A percentile compares a stretch with the other conserved stretches of the same genome.
These are phyloP conservation scores for Seriola rivoliana DNA, from an alignment of 2,113 vertebrate species.

Conservation along the genomic window DNA sequence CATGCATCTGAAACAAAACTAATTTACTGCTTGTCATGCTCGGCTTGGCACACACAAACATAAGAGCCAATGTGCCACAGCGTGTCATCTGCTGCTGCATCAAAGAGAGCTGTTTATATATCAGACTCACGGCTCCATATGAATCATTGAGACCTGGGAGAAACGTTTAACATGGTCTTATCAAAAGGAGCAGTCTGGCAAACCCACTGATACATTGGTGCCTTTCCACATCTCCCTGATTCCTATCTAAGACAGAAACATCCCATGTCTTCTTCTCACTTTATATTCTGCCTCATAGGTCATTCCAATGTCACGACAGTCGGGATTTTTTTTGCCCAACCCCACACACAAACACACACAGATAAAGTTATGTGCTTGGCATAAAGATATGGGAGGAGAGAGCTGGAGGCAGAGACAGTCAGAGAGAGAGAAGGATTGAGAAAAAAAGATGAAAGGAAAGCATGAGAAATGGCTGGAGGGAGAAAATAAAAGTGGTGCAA, in stretches of 20 bases:
- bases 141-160: conserved; percentile 67
- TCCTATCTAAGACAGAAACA: conserved; percentile 52
- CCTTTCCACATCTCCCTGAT: conserved; percentile 52
- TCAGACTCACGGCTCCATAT: conserved; percentile 60
- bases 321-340: conserved; percentile 11
- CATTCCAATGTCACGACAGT: conserved; percentile 71
- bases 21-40: conserved; percentile 82
- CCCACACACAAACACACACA: conserved; percentile 40
- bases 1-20: conserved; percentile 84
- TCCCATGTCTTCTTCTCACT: conserved; percentile 38
- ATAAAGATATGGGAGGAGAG: conserved; percentile 62
- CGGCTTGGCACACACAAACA: conserved; percentile 76
- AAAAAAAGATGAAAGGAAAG: conserved; percentile 66
- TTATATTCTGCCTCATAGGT: conserved; percentile 59
- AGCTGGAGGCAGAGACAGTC: conserved; percentile 64
- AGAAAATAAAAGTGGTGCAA: conserved; percentile 51
- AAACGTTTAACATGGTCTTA: conserved; percentile 66
- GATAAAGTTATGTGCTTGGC: conserved; percentile 69
- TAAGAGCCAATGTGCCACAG: conserved; percentile 67
- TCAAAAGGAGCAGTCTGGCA: conserved; percentile 66
- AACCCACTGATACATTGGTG: conserved; percentile 46
- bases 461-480: conserved; percentile 60
- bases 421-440: conserved; percentile 58
- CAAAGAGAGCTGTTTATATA: conserved; percentile 76
- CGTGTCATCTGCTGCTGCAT: conserved; percentile 73